Conservation (phyloP, 2,888 invertebrate species). For the Aromia moschata region DNA sequence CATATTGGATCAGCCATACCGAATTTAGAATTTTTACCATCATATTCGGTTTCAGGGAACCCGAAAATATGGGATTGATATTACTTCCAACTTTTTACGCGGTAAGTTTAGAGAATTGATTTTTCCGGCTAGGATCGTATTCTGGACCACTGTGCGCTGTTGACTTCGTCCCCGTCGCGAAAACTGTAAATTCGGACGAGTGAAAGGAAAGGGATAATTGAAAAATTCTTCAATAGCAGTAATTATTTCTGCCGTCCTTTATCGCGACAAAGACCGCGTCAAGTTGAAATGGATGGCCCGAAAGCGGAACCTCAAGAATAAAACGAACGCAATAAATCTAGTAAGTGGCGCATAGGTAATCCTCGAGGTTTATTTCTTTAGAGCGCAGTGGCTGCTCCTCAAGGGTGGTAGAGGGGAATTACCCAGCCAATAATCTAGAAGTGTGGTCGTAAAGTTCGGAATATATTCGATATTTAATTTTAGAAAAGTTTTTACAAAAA, state of each 20-base stretch:
- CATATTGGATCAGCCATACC: too few relatives aligned
- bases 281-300: constrained; percentile 30
- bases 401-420: neutral
- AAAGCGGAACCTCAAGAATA: constrained; percentile 5
- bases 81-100: too few relatives aligned
- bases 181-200: constrained; percentile 18
- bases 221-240: constrained; percentile 31
- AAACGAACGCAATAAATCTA: constrained; percentile 19
- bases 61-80: too few relatives aligned
- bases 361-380: constrained; percentile 4
- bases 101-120: too few relatives aligned
- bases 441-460: neutral
- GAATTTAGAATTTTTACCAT: too few relatives aligned
- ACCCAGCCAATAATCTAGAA: too few relatives aligned
- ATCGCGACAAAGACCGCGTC: constrained; percentile 40
- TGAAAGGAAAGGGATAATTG: constrained; percentile 30
- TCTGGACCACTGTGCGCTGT: neutral
- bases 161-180: neutral
- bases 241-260: constrained; percentile 36
- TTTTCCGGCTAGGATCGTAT: too few relatives aligned
- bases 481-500: neutral
- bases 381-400: neutral
- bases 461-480: neutral
- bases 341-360: constrained; percentile 16
- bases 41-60: too few relatives aligned